phyloP scores from a whole-genome alignment of 2,113 vertebrate species.

The Bos javanicus region DNA sequence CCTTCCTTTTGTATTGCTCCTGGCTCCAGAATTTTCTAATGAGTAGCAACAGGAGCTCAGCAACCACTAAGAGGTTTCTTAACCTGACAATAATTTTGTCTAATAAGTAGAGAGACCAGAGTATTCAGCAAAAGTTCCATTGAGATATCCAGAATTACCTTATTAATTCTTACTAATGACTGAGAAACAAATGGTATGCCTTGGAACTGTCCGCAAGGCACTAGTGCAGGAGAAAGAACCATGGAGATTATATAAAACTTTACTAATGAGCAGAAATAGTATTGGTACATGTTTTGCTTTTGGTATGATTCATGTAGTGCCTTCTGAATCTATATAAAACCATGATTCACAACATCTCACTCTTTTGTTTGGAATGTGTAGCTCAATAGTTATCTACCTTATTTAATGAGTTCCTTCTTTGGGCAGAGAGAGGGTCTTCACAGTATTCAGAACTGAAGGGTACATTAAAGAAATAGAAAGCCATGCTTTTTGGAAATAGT shows the following conservation, averaged over 20 bases:
- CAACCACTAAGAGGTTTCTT: not conserved
- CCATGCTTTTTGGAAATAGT: not conserved
- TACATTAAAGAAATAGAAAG: not conserved
- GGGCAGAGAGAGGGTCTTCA: not conserved
- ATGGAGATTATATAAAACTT: not conserved
- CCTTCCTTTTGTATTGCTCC: not conserved
- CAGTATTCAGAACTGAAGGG: not conserved
- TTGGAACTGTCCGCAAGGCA: not conserved
- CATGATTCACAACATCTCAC: not conserved
- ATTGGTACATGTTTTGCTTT: not conserved
- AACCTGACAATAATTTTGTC: constrained; percentile 59
- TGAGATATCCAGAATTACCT: not conserved
- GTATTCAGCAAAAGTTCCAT: constrained; percentile 53
- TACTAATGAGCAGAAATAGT: not conserved
- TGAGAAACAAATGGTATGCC: not conserved
- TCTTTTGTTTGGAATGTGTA: not conserved
- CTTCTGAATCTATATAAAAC: not conserved
- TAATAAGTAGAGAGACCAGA: constrained; percentile 59
- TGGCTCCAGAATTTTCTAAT: constrained; percentile 57
- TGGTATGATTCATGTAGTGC: not conserved
- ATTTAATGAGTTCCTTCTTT: not conserved
- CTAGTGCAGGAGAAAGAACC: not conserved
- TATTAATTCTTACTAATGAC: constrained; percentile 12
- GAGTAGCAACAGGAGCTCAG: constrained; percentile 39
- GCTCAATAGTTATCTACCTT: not conserved